Conservation (phyloP, 2,888 invertebrate species). For the Nasonovia ribisnigri region DNA sequence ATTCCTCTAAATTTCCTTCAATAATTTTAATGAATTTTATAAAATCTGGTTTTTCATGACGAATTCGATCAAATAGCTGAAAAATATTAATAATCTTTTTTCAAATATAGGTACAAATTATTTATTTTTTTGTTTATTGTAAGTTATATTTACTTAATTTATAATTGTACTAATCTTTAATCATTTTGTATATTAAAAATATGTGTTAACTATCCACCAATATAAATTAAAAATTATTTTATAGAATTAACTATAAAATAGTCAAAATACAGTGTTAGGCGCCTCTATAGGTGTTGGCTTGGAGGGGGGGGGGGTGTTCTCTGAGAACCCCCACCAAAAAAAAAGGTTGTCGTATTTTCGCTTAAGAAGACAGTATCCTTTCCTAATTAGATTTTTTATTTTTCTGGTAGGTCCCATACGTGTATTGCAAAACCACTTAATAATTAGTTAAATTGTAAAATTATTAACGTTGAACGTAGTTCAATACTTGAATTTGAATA, state of each 20-base stretch:
- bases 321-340: background rate
- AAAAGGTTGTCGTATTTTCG: background rate
- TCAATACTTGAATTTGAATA: background rate
- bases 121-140: background rate
- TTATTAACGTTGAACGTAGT: background rate
- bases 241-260: background rate
- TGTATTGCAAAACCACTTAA: background rate
- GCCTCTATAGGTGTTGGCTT: background rate
- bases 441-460: background rate
- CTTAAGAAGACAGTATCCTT: background rate
- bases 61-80: conserved; percentile 78
- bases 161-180: background rate
- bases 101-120: background rate
- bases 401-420: background rate
- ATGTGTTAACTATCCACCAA: background rate
- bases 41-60: conserved; percentile 75
- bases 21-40: conserved; percentile 79
- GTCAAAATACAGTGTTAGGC: background rate
- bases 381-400: background rate
- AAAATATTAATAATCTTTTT: background rate
- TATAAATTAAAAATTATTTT: background rate
- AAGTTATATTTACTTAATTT: background rate
- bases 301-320: background rate
- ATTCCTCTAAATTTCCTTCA: conserved; percentile 83
- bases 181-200: background rate